These are phyloP conservation scores for Hyposoter didymator DNA, from an alignment of 2,888 invertebrate species.

Conservation along the genomic window DNA sequence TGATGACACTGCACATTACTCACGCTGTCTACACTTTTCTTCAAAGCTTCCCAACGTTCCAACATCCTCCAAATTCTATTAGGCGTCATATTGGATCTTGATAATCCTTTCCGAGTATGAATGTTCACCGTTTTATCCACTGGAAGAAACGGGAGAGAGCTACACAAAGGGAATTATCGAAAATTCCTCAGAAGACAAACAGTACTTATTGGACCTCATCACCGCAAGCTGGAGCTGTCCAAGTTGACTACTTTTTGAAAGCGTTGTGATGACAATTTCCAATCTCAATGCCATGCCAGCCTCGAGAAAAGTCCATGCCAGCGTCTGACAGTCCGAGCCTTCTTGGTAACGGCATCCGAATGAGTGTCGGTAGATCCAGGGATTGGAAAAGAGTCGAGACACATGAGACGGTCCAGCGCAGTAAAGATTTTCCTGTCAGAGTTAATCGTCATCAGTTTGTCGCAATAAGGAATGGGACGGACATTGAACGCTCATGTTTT, in stretches of 20 bases:
- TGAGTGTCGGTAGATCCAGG: background rate
- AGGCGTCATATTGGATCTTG: background rate
- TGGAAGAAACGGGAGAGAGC: background rate
- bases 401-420: background rate
- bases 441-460: constrained; percentile 1
- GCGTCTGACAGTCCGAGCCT: background rate
- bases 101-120: background rate
- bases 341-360: background rate
- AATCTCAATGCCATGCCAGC: background rate
- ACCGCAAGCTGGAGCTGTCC: background rate
- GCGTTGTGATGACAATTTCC: background rate
- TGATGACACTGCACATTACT: background rate
- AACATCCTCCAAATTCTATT: background rate
- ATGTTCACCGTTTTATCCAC: background rate
- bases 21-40: background rate
- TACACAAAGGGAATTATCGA: background rate
- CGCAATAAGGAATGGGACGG: background rate
- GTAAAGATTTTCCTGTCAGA: background rate
- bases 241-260: background rate
- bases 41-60: background rate
- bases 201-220: background rate
- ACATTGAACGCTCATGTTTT: background rate
- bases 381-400: background rate
- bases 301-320: background rate
- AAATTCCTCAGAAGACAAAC: background rate